Evolutionary conservation across 2,113 vertebrate species (phyloP), one percentile per base, ranked within the genome.

Genomic region (Hylia prasina): DNA sequence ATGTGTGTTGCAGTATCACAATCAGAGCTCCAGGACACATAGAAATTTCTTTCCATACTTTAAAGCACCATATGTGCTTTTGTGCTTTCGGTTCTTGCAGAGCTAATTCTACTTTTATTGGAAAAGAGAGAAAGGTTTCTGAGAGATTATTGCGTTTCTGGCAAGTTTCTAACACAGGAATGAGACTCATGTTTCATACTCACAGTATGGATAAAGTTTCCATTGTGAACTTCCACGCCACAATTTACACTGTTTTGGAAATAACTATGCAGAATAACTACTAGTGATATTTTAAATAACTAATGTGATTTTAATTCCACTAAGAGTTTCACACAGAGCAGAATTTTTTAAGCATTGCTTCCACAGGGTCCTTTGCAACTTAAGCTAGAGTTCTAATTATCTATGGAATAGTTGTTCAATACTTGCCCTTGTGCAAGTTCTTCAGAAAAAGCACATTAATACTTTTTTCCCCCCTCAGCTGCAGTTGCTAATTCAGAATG

Each of bases 1-100:
- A 72, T 53, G 13, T 53, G 35, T 45, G 66, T 61, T 88, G 33
- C 64, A 48, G 24, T 60, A 68, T 37, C 89, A 18, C 51, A 50
- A 47, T 89, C 50, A 82, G 64, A 91, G 51, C 61, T 86, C 57
- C 18, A 19, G 54, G 48, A 90, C 13, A 24, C 0, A 8, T 51
- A 31, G 75, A 94, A 92, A 96, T 50, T 2, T 78, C 68, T 85
- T 90, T 57, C 72, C 15, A 3, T 39, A 24, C 42, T 94, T 69
- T 93, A 93, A 97, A 76, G 69, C 45, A 56, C 39, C 31, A 33
- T 65, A 17, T 9, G 27, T 84, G 93, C 86, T 89, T 69, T 79
- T 45, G 11, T 5, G 45, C 31, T 79, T 64, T 60, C 21, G 12
- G 24, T 76, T 94, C 80, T 93, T 21, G 11, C 10, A 85, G 63